Evolutionary conservation across 2,888 invertebrate genomes (phyloP).

Genomic region (Acleris literana): DNA sequence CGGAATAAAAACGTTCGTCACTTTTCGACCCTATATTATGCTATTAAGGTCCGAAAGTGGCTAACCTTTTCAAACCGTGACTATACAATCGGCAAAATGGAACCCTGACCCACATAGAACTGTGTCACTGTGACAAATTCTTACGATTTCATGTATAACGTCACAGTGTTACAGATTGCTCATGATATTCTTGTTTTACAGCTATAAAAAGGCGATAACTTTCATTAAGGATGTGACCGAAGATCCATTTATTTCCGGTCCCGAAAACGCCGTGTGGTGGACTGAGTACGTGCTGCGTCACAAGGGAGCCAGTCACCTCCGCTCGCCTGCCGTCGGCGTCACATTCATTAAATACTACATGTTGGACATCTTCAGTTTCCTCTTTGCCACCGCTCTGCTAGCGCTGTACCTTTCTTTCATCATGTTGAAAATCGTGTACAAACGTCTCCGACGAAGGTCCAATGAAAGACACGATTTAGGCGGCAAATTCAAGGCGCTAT

Average conservation of each 20-base stretch:
- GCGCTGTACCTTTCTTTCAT: slow-evolving; percentile 46
- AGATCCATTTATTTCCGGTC: slow-evolving; percentile 66
- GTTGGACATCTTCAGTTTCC: slow-evolving; percentile 59
- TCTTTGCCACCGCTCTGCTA: slow-evolving; percentile 43
- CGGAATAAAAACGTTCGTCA: too few species aligned
- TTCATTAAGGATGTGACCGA: slow-evolving; percentile 55
- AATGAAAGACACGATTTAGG: slow-evolving; percentile 42
- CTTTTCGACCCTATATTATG: too few species aligned
- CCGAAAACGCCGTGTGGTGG: slow-evolving; percentile 79
- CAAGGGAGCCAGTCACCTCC: slow-evolving; percentile 69
- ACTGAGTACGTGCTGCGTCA: slow-evolving; percentile 80
- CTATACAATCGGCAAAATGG: too few species aligned
- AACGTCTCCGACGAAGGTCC: slow-evolving; percentile 51
- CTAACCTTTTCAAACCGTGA: too few species aligned
- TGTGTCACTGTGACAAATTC: too few species aligned
- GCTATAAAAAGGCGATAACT: slow-evolving; percentile 64
- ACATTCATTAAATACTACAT: slow-evolving; percentile 67
- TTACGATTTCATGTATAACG: too few species aligned
- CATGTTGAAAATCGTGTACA: slow-evolving; percentile 49
- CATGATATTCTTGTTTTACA: slow-evolving; percentile 45
- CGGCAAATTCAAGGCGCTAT: slow-evolving; percentile 72
- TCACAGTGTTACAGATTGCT: too few species aligned
- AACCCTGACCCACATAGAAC: too few species aligned
- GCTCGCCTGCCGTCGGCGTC: slow-evolving; percentile 67
- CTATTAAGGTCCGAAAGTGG: too few species aligned